Evolutionary conservation across 2,797 vertebrate genomes (phyloP).

Genomic region (Microchirus variegatus): DNA sequence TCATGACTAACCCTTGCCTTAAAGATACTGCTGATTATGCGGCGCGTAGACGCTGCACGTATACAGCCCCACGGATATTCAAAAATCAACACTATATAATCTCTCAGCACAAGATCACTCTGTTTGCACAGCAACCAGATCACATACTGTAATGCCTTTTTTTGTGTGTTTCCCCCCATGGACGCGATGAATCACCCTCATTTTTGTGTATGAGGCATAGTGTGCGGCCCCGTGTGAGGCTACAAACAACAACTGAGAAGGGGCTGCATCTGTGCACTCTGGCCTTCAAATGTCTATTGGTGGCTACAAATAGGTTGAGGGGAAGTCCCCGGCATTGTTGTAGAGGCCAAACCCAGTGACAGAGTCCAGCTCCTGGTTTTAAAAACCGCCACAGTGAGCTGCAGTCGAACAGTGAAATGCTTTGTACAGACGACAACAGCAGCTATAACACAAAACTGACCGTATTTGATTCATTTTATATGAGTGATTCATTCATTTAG

Average conservation of each 20-base stretch:
- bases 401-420: too few species aligned
- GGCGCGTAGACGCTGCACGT: slow-evolving; percentile 17
- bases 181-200: slow-evolving; percentile 31
- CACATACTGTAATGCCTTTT: slow-evolving; percentile 12
- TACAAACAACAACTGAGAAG: slow-evolving; percentile 33
- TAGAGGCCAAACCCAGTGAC: slow-evolving; percentile 42
- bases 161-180: background rate
- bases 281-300: slow-evolving; percentile 62
- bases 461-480: too few species aligned
- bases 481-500: background rate
- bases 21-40: slow-evolving; percentile 44
- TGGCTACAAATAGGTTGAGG: slow-evolving; percentile 74
- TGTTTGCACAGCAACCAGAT: slow-evolving; percentile 43
- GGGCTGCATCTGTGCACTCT: slow-evolving; percentile 51
- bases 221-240: background rate
- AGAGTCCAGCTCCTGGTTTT: slow-evolving; percentile 41
- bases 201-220: slow-evolving; percentile 30
- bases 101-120: slow-evolving; percentile 32
- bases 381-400: slow-evolving; percentile 4
- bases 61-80: slow-evolving; percentile 12
- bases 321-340: slow-evolving; percentile 76
- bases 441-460: background rate
- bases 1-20: slow-evolving; percentile 30
- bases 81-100: slow-evolving; percentile 35
- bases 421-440: background rate